A percentile compares a stretch with the other conserved stretches of the same genome.
Conservation (phyloP, 2,113 vertebrate genomes). For the Pampusana beccarii region DNA sequence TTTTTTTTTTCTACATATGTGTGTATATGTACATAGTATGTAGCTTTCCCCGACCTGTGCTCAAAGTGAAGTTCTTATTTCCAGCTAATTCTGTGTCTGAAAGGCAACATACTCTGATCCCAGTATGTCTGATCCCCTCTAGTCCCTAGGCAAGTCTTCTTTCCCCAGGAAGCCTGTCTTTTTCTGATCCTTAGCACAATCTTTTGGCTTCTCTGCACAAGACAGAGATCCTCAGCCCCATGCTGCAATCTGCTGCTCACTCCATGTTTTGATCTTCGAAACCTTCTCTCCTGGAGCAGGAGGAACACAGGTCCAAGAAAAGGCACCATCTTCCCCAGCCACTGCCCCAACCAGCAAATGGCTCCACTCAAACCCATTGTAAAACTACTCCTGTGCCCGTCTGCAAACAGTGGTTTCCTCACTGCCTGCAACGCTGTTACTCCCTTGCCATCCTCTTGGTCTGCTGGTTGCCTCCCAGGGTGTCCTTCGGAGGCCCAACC, state of each 20-base stretch:
- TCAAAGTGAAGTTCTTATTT: not conserved
- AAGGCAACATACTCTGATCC: not conserved
- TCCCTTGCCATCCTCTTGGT: not conserved
- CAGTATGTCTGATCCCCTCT: not conserved
- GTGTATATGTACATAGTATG: not conserved
- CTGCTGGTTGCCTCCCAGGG: not conserved
- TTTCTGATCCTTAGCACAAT: not conserved
- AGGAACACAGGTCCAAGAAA: not conserved
- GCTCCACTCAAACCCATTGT: not conserved
- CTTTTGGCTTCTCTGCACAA: not conserved
- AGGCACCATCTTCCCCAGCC: not conserved
- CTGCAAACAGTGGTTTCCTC: not conserved
- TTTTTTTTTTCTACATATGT: not conserved
- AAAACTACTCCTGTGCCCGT: accelerated
- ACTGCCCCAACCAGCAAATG: accelerated
- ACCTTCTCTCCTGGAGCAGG: not conserved
- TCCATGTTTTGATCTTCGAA: not conserved
- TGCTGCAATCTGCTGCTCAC: not conserved
- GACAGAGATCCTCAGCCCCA: not conserved
- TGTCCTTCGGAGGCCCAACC: not conserved
- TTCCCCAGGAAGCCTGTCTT: not conserved
- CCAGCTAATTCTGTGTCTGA: not conserved
- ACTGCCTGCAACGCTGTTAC: not conserved
- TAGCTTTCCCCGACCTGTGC: not conserved
- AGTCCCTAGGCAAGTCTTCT: not conserved